These are phyloP conservation scores for Oscheius onirici DNA, from an alignment of 2,888 invertebrate species.

Conservation along the genomic window DNA sequence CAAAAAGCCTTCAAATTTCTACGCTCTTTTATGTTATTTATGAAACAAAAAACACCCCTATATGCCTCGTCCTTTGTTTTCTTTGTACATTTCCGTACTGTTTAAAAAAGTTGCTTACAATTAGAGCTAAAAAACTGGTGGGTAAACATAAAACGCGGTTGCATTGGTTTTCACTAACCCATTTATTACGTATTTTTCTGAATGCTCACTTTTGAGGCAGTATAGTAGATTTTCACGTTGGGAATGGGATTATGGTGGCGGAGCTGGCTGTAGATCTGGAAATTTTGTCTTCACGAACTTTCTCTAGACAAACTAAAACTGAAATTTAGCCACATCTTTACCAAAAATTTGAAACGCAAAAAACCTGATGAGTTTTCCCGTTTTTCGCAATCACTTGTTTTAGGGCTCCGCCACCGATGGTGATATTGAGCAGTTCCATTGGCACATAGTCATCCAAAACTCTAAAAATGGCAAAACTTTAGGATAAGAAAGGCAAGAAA, in stretches of 20 bases:
- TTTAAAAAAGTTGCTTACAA: too few relatives aligned
- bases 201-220: conserved; percentile 44
- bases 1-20: too few relatives aligned
- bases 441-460: conserved; percentile 56
- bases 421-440: conserved; percentile 56
- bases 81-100: too few relatives aligned
- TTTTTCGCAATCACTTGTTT: conserved; percentile 53
- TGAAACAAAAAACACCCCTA: too few relatives aligned
- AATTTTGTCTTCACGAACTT: neutral
- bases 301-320: neutral
- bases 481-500: neutral
- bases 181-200: too few relatives aligned
- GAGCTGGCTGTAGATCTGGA: conserved; percentile 48
- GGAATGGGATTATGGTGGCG: conserved; percentile 54
- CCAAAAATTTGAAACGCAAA: neutral
- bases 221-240: conserved; percentile 54
- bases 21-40: too few relatives aligned
- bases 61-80: too few relatives aligned
- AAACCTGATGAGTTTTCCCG: conserved; percentile 54
- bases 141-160: too few relatives aligned
- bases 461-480: conserved; percentile 25
- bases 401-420: conserved; percentile 56
- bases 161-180: too few relatives aligned
- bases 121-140: too few relatives aligned
- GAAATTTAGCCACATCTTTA: neutral